These are phyloP conservation scores for Caenorhabditis sinica DNA, from an alignment of 2,888 invertebrate genomes.

Conservation along the genomic window DNA sequence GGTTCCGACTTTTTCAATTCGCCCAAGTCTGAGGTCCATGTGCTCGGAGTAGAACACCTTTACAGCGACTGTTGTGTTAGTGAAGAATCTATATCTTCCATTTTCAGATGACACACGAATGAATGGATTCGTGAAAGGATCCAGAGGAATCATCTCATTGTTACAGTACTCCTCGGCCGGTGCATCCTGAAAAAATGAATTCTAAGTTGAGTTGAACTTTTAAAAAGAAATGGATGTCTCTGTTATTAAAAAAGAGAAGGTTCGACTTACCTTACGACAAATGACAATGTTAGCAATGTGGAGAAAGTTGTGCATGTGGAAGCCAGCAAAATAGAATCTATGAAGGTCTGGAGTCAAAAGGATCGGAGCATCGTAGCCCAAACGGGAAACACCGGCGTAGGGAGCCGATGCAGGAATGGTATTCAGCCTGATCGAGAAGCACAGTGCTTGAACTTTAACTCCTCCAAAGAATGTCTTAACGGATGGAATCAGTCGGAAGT, in stretches of 20 bases:
- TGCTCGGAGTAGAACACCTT: too few species aligned
- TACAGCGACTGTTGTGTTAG: too few species aligned
- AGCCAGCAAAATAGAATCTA: constrained; percentile 83
- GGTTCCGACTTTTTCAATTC: too few species aligned
- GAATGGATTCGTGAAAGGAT: too few species aligned
- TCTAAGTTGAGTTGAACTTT: not conserved
- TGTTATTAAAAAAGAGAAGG: too few species aligned
- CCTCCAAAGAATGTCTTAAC: constrained; percentile 75
- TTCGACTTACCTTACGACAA: constrained; percentile 44
- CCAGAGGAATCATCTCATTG: not conserved
- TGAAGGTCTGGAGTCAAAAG: constrained; percentile 58
- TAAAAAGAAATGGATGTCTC: too few species aligned
- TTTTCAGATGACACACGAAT: too few species aligned
- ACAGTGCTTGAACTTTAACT: constrained; percentile 78
- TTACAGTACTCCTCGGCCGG: not conserved
- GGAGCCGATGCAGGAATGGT: constrained; percentile 77
- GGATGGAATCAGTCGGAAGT: constrained; percentile 81
- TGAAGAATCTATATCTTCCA: too few species aligned
- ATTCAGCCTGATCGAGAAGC: constrained; percentile 81
- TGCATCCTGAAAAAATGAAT: not conserved
- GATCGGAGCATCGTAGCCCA: constrained; percentile 66
- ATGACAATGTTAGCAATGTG: constrained; percentile 84
- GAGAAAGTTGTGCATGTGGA: constrained; percentile 80
- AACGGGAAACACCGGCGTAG: constrained; percentile 80
- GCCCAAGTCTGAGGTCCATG: too few species aligned